phyloP scores from a whole-genome alignment of 2,113 vertebrate species.

The Cheirogaleus medius region DNA sequence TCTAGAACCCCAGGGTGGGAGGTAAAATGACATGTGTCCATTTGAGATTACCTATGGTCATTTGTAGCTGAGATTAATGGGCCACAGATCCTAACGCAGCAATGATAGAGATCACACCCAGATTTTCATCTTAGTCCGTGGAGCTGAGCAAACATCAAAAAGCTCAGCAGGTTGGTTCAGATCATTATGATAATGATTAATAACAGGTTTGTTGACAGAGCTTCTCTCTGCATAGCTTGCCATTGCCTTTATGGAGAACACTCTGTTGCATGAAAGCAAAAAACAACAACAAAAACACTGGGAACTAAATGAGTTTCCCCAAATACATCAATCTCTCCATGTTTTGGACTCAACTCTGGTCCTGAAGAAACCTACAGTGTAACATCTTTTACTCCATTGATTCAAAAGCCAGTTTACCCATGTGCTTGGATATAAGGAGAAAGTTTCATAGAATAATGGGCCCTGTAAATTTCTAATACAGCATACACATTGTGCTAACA shows the following conservation, averaged over 20 bases:
- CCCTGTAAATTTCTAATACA: background rate
- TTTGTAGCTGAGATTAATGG: constrained; percentile 65
- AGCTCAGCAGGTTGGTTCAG: constrained; percentile 76
- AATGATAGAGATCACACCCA: constrained; percentile 69
- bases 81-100: constrained; percentile 46
- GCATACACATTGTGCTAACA: background rate
- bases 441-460: background rate
- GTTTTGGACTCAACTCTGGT: background rate
- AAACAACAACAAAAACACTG: background rate
- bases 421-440: background rate
- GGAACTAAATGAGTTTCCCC: background rate
- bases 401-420: background rate
- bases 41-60: constrained; percentile 62
- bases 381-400: background rate
- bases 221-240: constrained; percentile 17
- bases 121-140: constrained; percentile 80
- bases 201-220: constrained; percentile 68
- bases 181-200: constrained; percentile 80
- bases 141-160: constrained; percentile 78
- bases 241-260: constrained; percentile 14
- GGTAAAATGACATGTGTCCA: background rate
- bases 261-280: background rate
- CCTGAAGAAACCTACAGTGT: background rate
- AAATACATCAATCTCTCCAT: background rate
- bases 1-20: background rate